Base-by-base conservation (phyloP, 2,888 invertebrate species). In the Cordilura impudica region DNA sequence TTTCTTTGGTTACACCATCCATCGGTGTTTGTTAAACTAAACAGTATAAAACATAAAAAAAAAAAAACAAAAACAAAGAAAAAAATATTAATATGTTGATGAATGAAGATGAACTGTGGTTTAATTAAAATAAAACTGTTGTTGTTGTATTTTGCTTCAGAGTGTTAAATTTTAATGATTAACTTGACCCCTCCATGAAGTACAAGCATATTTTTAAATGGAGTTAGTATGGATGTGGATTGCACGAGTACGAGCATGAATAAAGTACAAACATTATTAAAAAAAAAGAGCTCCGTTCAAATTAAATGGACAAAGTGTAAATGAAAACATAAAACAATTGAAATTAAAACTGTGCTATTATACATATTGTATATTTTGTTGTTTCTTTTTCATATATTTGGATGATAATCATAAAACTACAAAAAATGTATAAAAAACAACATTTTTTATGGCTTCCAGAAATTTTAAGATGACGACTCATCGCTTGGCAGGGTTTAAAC, bases 381-480 rank as follows among this genome's bases (percentile, higher is more conserved):
- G 21, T 51, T 65, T 18, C 35, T 74, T 16, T 49, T 49, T 60
- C 19, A n/a, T 60, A 45, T 31, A 49, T 45, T 69, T 65, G 29
- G 43, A 65, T 65, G 61, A 54, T 61, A n/a, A 10, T 45, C 49
- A 60, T 53, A 26, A n/a, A n/a, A n/a, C n/a, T n/a, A n/a, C n/a
- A n/a, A 10, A 51, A 72, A 45, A 51, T 26, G 26, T n/a, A 49
- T 8, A 26, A 45, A 54, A 29, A 26, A 26, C 49, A 19, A 21
- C 18, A 19, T 35, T 78, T 78, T 70, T 78, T 78, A 73, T 78
- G 78, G 78, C 78, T 78, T 78, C 78, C 43, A 78, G 51, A 51
- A 58, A 73, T 39, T 4, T 58, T 49, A 5, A 47, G 18, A 47
- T 1, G 18, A 74, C 35, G 58, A 66, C 39, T 39, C 4, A 12